Evolutionary conservation across 2,888 invertebrate genomes (phyloP).

Genomic region (Nesidiocoris tenuis): DNA sequence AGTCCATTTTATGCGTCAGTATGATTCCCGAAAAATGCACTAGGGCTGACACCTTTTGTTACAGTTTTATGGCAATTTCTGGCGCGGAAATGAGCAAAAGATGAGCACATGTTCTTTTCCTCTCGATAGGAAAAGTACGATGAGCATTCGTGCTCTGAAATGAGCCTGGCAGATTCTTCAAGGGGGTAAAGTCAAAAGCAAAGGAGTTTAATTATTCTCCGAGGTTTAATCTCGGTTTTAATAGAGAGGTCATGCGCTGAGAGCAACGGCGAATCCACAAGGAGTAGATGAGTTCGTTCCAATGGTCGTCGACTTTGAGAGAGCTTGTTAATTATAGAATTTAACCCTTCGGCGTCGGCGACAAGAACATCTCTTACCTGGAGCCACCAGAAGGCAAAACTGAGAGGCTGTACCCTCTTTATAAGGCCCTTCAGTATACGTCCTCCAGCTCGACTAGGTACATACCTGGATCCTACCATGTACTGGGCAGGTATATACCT

Average conservation of each 20-base stretch:
- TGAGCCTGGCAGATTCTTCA: neutral
- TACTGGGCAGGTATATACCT: neutral
- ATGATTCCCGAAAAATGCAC: too few relatives aligned
- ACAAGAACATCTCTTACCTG: slow-evolving; percentile 16
- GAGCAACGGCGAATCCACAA: slow-evolving; percentile 1
- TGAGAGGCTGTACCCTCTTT: neutral
- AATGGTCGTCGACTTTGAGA: slow-evolving; percentile 15
- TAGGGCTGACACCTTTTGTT: too few relatives aligned
- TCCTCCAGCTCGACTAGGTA: neutral
- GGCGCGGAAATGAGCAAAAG: too few relatives aligned
- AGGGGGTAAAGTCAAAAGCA: neutral
- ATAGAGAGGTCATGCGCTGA: slow-evolving; percentile 39
- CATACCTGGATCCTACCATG: neutral
- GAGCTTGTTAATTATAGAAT: slow-evolving; percentile 41
- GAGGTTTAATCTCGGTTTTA: too few relatives aligned
- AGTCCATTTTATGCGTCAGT: too few relatives aligned
- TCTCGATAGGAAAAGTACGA: too few relatives aligned
- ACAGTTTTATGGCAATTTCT: too few relatives aligned
- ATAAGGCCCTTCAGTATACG: neutral
- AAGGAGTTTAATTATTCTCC: slow-evolving; percentile 34
- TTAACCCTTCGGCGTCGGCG: slow-evolving; percentile 23
- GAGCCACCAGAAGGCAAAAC: neutral
- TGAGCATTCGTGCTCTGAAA: too few relatives aligned
- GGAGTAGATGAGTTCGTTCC: neutral
- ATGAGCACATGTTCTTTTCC: too few relatives aligned